Conservation (phyloP, 2,888 invertebrate species). For the Dynastes tityus region DNA sequence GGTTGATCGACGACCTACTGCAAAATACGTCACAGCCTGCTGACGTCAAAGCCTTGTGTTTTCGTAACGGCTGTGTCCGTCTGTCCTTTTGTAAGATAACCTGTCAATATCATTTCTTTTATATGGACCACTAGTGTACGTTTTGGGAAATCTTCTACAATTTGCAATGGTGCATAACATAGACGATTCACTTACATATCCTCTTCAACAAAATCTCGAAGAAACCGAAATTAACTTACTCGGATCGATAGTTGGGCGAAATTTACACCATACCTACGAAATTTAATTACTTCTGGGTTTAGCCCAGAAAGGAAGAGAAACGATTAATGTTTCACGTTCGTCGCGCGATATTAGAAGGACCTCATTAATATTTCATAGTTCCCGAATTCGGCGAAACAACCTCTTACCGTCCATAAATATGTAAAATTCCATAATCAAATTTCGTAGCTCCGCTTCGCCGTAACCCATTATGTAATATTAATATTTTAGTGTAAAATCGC, state of each 20-base stretch:
- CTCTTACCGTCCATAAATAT: conserved; percentile 38
- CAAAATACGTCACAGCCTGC: too few relatives aligned
- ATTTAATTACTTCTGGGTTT: conserved; percentile 16
- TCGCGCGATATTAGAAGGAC: conserved; percentile 24
- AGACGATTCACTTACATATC: too few relatives aligned
- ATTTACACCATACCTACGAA: background rate
- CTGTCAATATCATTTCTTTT: too few relatives aligned
- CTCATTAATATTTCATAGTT: conserved; percentile 42
- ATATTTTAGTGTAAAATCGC: conserved; percentile 41
- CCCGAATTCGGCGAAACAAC: conserved; percentile 23
- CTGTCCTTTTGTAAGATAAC: too few relatives aligned
- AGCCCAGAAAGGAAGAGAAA: background rate
- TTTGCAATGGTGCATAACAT: too few relatives aligned
- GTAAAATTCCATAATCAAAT: conserved; percentile 44
- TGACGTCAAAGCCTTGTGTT: too few relatives aligned
- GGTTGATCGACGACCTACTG: too few relatives aligned
- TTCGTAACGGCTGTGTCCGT: too few relatives aligned
- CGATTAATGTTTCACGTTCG: conserved; percentile 33
- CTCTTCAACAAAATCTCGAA: too few relatives aligned
- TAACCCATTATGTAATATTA: conserved; percentile 34
- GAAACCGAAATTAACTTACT: too few relatives aligned
- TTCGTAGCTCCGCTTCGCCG: background rate
- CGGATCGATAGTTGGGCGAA: background rate
- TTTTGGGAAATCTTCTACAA: too few relatives aligned
- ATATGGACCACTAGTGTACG: too few relatives aligned